phyloP scores from a whole-genome alignment of 1,140 invertebrate species.

The Megalopta genalis region DNA sequence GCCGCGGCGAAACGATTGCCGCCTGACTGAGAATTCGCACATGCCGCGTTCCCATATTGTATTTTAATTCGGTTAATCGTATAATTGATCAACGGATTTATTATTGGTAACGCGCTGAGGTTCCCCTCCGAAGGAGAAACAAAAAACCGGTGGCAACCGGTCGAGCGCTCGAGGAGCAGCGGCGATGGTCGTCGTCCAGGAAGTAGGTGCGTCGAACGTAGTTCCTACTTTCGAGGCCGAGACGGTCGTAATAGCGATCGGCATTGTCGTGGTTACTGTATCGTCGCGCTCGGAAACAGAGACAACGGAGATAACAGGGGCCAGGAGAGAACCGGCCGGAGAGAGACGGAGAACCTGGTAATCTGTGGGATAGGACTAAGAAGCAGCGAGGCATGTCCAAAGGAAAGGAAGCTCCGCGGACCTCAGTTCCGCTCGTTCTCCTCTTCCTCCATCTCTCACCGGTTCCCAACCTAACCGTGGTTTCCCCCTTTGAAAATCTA shows the following conservation, averaged over 20 bases:
- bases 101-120: no score
- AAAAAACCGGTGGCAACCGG: no score
- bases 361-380: constrained; percentile 73
- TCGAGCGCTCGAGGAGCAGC: no score
- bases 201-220: constrained; percentile 65
- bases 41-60: no score
- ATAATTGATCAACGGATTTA: no score
- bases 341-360: constrained; percentile 46
- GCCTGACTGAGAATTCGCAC: no score
- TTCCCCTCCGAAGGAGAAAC: no score
- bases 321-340: constrained; percentile 1
- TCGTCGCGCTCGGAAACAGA: constrained; percentile 29
- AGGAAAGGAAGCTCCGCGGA: constrained; percentile 74
- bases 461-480: constrained; percentile 44
- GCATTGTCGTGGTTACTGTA: constrained; percentile 51
- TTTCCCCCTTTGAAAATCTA: constrained; percentile 6
- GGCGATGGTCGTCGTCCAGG: constrained; percentile 50
- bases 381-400: constrained; percentile 72
- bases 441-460: constrained; percentile 62
- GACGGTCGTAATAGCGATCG: constrained; percentile 55
- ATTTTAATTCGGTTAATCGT: no score
- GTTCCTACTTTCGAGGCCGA: constrained; percentile 59
- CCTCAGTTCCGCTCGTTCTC: constrained; percentile 74
- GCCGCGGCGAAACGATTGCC: no score
- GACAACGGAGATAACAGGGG: constrained; percentile 27